phyloP scores from a whole-genome alignment of 1,140 invertebrate species.

The Eupristina koningsbergeri region DNA sequence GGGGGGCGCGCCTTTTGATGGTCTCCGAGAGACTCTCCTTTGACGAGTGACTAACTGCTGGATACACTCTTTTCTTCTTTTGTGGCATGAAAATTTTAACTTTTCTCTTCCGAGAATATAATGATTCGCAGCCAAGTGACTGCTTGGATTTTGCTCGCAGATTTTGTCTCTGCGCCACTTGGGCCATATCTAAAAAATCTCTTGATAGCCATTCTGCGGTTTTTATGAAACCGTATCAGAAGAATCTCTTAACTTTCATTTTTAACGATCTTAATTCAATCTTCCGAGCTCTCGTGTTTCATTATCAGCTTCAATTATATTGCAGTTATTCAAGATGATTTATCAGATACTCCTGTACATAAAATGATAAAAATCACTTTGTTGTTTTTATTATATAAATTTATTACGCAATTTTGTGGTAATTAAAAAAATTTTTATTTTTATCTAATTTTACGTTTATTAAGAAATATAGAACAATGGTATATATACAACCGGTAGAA shows the following conservation, averaged over 20 bases:
- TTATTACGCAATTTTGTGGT: too few relatives aligned
- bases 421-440: too few relatives aligned
- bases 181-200: neutral
- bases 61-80: neutral
- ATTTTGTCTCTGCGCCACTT: neutral
- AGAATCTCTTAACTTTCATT: neutral
- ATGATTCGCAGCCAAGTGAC: slow-evolving; percentile 13
- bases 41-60: slow-evolving; percentile 7
- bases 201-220: neutral
- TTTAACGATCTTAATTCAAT: neutral
- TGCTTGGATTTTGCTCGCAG: neutral
- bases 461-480: too few relatives aligned
- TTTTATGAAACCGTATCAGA: neutral
- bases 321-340: neutral
- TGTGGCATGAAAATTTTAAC: slow-evolving; percentile 39
- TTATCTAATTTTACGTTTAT: too few relatives aligned
- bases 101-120: neutral
- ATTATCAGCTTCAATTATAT: neutral
- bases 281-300: neutral
- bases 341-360: neutral
- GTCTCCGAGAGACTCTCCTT: neutral
- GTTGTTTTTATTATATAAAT: too few relatives aligned
- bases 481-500: too few relatives aligned
- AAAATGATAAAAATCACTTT: too few relatives aligned
- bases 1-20: slow-evolving; percentile 36